Conservation (phyloP, 30 jellyfish, hydroid and myxozoan genomes). For the Euphysa ruthae region DNA sequence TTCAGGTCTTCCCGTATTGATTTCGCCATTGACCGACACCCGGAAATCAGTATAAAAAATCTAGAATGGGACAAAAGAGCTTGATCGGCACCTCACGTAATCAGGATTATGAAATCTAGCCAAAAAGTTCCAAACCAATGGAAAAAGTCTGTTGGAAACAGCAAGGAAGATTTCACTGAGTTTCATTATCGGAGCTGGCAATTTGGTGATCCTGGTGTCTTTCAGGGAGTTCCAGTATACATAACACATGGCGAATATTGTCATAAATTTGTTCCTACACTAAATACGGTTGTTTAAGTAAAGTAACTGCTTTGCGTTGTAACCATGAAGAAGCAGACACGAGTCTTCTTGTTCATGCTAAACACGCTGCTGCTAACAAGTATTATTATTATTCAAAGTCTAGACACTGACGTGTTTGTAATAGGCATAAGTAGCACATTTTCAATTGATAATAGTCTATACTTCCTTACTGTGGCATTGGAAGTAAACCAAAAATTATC, state of each 20-base stretch:
- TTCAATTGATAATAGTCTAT: slow-evolving; percentile 3
- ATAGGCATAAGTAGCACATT: slow-evolving; percentile 10
- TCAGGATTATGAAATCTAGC: too few species aligned
- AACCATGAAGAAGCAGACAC: slow-evolving; percentile 77
- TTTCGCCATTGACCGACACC: slow-evolving; percentile 45
- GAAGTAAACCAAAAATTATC: slow-evolving; percentile 19
- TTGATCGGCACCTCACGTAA: too few species aligned
- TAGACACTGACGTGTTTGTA: slow-evolving; percentile 60
- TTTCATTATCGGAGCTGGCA: slow-evolving; percentile 34
- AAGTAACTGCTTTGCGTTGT: slow-evolving; percentile 34
- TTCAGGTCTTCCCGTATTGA: slow-evolving; percentile 17
- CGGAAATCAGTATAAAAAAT: slow-evolving; percentile 36
- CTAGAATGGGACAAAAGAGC: slow-evolving; percentile 45
- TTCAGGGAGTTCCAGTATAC: too few species aligned
- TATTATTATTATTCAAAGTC: too few species aligned
- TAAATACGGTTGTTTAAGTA: slow-evolving; percentile 16
- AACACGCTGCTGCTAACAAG: slow-evolving; percentile 42
- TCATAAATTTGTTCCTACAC: slow-evolving; percentile 18
- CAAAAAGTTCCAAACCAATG: too few species aligned
- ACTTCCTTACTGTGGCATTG: slow-evolving; percentile 44
- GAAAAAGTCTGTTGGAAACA: slow-evolving; percentile 35
- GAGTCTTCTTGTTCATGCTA: slow-evolving; percentile 43
- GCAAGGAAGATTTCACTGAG: slow-evolving; percentile 41
- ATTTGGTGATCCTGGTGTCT: not conserved
- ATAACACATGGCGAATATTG: slow-evolving; percentile 32